Conservation (phyloP, 2,113 vertebrate genomes). For the Rhizomys pruinosus region DNA sequence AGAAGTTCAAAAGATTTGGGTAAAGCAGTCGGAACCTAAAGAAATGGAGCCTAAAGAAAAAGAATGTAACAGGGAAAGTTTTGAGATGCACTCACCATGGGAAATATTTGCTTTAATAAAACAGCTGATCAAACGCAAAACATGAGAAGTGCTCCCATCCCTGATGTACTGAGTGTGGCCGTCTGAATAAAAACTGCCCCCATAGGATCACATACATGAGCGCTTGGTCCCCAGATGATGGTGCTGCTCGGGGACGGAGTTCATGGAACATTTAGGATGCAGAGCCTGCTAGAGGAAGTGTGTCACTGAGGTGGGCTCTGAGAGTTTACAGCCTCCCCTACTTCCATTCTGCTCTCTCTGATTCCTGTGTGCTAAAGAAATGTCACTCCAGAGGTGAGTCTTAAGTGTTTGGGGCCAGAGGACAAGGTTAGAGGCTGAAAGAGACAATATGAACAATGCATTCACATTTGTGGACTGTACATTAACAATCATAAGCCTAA, state of each 20-base stretch:
- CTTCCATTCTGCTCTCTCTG: too few species aligned
- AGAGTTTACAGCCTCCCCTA: too few species aligned
- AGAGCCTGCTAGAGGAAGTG: too few species aligned
- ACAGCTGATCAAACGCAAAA: not conserved
- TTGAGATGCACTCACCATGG: not conserved
- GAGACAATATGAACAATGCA: not conserved
- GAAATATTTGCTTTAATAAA: not conserved
- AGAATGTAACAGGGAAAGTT: not conserved
- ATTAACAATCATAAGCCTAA: not conserved
- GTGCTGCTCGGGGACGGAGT: too few species aligned
- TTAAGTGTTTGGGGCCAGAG: not conserved
- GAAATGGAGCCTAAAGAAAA: not conserved
- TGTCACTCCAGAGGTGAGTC: not conserved
- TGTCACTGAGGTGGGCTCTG: too few species aligned
- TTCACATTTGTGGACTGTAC: not conserved
- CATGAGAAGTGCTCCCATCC: too few species aligned
- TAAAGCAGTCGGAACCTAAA: not conserved
- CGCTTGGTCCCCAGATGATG: too few species aligned
- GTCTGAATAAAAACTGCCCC: too few species aligned
- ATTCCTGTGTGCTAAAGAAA: not conserved
- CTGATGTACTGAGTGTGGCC: too few species aligned
- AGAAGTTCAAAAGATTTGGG: not conserved
- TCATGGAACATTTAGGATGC: too few species aligned
- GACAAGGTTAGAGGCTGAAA: not conserved
- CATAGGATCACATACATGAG: too few species aligned